Conservation (phyloP, 2,113 vertebrate genomes). For the Pelobates fuscus region DNA sequence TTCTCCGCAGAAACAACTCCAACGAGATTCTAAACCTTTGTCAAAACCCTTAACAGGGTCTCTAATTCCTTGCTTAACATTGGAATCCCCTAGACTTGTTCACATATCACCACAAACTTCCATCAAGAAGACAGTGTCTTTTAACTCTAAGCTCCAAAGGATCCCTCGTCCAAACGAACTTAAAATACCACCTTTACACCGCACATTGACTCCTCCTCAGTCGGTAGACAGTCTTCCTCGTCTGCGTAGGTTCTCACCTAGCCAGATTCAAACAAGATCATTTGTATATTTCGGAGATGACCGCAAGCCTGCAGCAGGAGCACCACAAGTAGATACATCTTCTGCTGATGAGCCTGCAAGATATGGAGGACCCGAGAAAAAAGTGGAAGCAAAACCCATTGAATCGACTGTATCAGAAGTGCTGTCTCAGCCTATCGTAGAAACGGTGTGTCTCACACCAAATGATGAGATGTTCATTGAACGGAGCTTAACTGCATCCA, state of each 20-base stretch:
- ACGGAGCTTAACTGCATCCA: conserved; percentile 61
- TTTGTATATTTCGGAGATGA: conserved; percentile 90
- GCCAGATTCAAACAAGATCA: conserved; percentile 81
- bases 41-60: conserved; percentile 75
- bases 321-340: conserved; percentile 61
- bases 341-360: conserved; percentile 60
- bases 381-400: conserved; percentile 65
- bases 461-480: conserved; percentile 73
- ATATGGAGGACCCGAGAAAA: conserved; percentile 53
- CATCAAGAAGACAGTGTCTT: conserved; percentile 82
- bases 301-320: conserved; percentile 52
- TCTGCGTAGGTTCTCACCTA: conserved; percentile 89
- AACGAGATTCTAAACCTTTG: conserved; percentile 69
- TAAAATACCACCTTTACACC: conserved; percentile 88
- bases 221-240: conserved; percentile 95
- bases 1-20: conserved; percentile 82
- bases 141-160: conserved; percentile 82
- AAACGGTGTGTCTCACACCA: conserved; percentile 80
- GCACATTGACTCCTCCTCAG: conserved; percentile 86
- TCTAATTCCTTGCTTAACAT: conserved; percentile 65
- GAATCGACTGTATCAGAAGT: conserved; percentile 83
- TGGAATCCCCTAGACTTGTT: conserved; percentile 78
- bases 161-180: conserved; percentile 88
- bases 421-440: conserved; percentile 79
- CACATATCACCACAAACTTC: conserved; percentile 86